Conservation (phyloP, 1,140 invertebrate genomes). For the Bombus pascuorum region DNA sequence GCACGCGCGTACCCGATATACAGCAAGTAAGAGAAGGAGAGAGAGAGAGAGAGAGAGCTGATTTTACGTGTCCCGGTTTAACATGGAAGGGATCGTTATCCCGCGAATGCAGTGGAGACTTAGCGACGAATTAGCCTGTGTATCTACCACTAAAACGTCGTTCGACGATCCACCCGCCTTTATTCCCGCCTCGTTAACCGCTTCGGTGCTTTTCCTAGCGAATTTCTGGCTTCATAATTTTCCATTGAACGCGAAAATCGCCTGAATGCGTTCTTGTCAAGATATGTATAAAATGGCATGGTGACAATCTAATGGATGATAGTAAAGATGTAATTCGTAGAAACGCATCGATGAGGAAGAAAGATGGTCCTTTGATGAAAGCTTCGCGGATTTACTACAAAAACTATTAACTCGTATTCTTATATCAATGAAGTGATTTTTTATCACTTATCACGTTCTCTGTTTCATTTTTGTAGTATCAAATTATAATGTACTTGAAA, state of each 20-base stretch:
- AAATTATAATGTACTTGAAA: too few species aligned
- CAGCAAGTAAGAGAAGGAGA: not conserved
- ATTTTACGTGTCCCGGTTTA: constrained; percentile 30
- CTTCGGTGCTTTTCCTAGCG: not conserved
- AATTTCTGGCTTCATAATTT: constrained; percentile 6
- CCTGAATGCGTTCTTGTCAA: not conserved
- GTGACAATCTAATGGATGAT: not conserved
- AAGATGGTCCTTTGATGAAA: not conserved
- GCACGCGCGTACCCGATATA: constrained; percentile 32
- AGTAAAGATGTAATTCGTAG: not conserved
- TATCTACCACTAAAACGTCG: constrained; percentile 36
- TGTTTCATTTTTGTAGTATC: too few species aligned
- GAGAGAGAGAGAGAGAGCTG: constrained; percentile 15
- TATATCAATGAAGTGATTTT: too few species aligned
- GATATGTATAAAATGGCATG: not conserved
- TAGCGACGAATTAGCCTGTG: constrained; percentile 40
- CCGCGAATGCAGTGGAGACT: constrained; percentile 31
- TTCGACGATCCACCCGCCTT: constrained; percentile 30
- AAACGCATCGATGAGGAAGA: not conserved
- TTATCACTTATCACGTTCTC: too few species aligned
- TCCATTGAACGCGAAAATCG: not conserved
- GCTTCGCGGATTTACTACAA: not conserved
- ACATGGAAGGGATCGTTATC: constrained; percentile 36
- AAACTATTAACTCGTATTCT: too few species aligned
- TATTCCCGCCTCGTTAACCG: constrained; percentile 34